Conservation (phyloP, 2,797 vertebrate genomes). For the Buceros bicornis region DNA sequence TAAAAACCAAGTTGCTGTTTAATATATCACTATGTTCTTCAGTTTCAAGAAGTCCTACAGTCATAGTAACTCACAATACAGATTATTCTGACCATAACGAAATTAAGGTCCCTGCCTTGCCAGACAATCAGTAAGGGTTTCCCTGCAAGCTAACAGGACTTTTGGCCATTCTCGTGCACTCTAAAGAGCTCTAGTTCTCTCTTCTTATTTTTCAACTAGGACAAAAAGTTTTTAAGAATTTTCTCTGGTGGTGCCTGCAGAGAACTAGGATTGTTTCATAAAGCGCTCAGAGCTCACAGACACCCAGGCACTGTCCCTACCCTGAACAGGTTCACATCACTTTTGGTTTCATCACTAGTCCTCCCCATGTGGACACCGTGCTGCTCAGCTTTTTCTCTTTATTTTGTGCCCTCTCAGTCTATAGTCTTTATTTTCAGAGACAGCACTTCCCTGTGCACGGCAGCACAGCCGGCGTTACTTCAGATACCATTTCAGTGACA, state of each 20-base stretch:
- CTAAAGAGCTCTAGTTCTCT: not conserved
- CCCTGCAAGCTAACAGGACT: not conserved
- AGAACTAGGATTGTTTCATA: not conserved
- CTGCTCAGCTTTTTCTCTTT: not conserved
- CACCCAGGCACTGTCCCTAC: not conserved
- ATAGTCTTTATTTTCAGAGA: not conserved
- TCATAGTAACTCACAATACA: not conserved
- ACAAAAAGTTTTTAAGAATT: not conserved
- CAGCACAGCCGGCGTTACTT: not conserved
- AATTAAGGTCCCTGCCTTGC: not conserved
- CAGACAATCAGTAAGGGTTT: not conserved
- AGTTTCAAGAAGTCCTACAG: not conserved
- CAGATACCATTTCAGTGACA: not conserved
- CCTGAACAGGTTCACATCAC: not conserved
- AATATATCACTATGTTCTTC: not conserved
- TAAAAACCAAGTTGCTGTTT: not conserved
- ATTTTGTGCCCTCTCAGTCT: not conserved
- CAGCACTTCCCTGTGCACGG: not conserved
- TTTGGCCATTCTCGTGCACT: not conserved
- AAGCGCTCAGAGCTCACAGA: not conserved
- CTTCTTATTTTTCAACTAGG: not conserved
- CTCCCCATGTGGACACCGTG: not conserved
- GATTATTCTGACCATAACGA: not conserved
- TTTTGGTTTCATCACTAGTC: accelerated
- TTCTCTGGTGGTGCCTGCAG: not conserved